Percentiles rank a stretch among this genome's conserved stretches.
Evolutionary conservation across 2,113 vertebrate genomes (phyloP).

Genomic region (Morone saxatilis): DNA sequence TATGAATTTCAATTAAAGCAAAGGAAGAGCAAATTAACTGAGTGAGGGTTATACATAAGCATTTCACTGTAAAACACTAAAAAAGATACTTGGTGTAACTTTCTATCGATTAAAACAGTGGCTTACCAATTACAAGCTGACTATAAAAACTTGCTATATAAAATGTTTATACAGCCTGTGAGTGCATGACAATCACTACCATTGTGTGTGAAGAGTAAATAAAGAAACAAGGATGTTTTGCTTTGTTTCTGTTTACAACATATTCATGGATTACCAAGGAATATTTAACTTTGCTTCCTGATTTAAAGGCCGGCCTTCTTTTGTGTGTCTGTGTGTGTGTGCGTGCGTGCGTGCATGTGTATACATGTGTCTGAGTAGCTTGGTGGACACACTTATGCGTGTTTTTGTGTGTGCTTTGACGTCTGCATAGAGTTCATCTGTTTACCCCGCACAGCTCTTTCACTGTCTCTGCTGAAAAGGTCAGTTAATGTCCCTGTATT

Average conservation of each 20-base stretch:
- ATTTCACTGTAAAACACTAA: background rate
- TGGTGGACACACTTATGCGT: background rate
- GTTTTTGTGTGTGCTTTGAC: background rate
- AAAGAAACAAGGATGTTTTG: no score
- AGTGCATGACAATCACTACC: background rate
- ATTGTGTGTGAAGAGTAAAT: no score
- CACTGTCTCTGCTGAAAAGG: constrained; percentile 13
- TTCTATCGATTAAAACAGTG: background rate
- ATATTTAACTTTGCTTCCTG: no score
- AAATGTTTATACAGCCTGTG: constrained; percentile 28
- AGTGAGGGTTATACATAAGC: background rate
- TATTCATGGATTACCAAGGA: no score
- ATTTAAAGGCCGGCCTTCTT: constrained; percentile 18
- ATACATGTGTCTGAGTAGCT: background rate
- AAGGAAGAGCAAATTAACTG: background rate
- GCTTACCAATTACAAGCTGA: background rate
- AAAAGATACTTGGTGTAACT: background rate
- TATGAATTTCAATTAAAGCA: background rate
- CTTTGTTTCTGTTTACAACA: no score
- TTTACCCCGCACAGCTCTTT: constrained; percentile 5
- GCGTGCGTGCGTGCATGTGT: background rate
- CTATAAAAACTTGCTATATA: background rate
- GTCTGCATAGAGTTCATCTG: constrained; percentile 2
- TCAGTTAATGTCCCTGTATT: constrained; percentile 1
- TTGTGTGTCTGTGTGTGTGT: constrained; percentile 14